Evolutionary conservation across 2,888 invertebrate genomes (phyloP).

Genomic region (Drosophila mettleri): DNA sequence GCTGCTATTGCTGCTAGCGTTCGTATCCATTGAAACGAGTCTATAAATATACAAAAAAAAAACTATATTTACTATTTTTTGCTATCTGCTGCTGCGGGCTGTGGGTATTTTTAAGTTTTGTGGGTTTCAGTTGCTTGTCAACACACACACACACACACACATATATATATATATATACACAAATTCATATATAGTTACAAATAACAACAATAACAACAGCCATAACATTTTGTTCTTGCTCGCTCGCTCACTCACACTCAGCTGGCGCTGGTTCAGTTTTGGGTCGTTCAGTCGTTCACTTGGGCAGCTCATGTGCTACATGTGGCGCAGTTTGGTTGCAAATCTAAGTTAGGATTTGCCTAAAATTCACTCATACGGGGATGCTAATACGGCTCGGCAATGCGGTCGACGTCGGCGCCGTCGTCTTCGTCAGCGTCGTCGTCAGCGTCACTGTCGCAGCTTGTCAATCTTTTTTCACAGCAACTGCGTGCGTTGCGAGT

Average conservation of each 20-base stretch:
- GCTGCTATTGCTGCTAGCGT: constrained; percentile 69
- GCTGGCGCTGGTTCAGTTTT: constrained; percentile 33
- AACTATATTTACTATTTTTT: constrained; percentile 57
- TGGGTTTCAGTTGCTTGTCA: constrained; percentile 42
- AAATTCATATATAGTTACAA: constrained; percentile 1
- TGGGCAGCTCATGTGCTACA: constrained; percentile 44
- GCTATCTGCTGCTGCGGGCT: constrained; percentile 25
- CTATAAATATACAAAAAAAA: constrained; percentile 69
- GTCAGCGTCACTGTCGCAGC: constrained; percentile 39
- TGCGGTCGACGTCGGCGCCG: constrained; percentile 29
- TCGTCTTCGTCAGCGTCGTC: constrained; percentile 43
- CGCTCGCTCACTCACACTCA: constrained; percentile 44
- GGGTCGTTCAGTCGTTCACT: constrained; percentile 45
- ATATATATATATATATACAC: background rate
- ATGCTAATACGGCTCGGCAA: constrained; percentile 11
- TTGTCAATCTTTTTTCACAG: constrained; percentile 53
- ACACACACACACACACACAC: constrained; percentile 19
- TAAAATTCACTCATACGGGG: constrained; percentile 37
- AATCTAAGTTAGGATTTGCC: constrained; percentile 43
- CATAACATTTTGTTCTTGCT: constrained; percentile 52
- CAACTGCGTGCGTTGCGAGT: constrained; percentile 50
- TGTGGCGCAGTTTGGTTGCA: constrained; percentile 17
- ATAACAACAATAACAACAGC: constrained; percentile 33
- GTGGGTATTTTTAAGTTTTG: constrained; percentile 64
- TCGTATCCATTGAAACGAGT: constrained; percentile 65